phyloP scores from a whole-genome alignment of 2,113 vertebrate genomes.

The Mormoops blainvillei region DNA sequence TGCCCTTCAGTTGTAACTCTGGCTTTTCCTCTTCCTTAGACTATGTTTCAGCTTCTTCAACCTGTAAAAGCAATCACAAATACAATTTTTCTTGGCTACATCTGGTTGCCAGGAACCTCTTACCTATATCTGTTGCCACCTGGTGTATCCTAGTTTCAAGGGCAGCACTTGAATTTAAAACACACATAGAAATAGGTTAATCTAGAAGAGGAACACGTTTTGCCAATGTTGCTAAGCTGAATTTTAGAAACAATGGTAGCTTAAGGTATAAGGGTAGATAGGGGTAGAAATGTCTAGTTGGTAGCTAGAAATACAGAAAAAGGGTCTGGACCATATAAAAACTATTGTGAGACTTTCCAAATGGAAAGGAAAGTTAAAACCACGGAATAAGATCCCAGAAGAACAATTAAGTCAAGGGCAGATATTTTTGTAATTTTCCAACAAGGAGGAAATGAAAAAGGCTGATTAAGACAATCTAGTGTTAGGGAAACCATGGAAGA shows the following conservation, averaged over 20 bases:
- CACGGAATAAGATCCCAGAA: background rate
- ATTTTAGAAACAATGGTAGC: background rate
- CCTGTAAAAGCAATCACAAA: background rate
- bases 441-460: slow-evolving; percentile 11
- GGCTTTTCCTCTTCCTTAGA: background rate
- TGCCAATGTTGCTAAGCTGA: background rate
- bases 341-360: slow-evolving; percentile 6
- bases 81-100: background rate
- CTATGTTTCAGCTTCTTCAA: background rate
- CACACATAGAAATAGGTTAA: slow-evolving; percentile 14
- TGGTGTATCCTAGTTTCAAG: background rate
- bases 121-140: background rate
- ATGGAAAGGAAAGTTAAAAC: background rate
- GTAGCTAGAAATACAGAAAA: background rate
- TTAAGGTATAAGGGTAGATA: background rate
- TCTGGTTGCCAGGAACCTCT: background rate
- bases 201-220: slow-evolving; percentile 12
- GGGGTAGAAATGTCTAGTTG: background rate
- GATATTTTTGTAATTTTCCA: background rate
- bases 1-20: background rate
- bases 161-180: background rate
- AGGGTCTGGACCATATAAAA: background rate
- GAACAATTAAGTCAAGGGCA: background rate
- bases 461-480: background rate
- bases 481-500: background rate